Percentiles rank a stretch among this genome's conserved stretches.
Evolutionary conservation across 2,797 vertebrate genomes (phyloP).

Genomic region (Pangasius djambal): DNA sequence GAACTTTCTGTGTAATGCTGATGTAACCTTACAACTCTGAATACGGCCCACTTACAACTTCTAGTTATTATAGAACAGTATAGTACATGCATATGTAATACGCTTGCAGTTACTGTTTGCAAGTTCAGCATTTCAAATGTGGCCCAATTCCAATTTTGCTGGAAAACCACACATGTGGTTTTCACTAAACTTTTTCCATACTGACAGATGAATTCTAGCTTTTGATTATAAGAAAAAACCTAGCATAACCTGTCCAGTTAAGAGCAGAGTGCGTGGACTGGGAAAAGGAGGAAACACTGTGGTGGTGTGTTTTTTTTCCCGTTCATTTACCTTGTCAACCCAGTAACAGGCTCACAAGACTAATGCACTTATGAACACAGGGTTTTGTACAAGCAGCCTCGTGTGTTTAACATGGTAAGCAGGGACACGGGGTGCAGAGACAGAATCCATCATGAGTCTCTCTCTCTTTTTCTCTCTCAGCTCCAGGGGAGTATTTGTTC

Average conservation of each 20-base stretch:
- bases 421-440: conserved; percentile 41
- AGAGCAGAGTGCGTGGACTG: background rate
- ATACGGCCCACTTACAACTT: background rate
- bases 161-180: background rate
- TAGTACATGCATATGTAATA: background rate
- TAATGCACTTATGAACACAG: conserved; percentile 15
- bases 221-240: background rate
- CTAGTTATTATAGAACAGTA: background rate
- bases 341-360: conserved; percentile 28
- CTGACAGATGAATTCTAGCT: background rate
- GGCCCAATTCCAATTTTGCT: background rate
- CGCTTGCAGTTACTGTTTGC: background rate
- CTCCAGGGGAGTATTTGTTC: conserved; percentile 69
- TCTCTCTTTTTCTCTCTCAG: conserved; percentile 25
- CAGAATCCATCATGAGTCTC: conserved; percentile 40
- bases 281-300: background rate
- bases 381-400: conserved; percentile 36
- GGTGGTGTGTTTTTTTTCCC: conserved; percentile 9
- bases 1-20: background rate
- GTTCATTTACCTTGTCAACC: conserved; percentile 20
- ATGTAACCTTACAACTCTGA: background rate
- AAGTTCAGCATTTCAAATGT: background rate
- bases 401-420: conserved; percentile 45
- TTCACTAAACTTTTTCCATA: background rate
- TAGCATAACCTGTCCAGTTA: background rate